Percentiles rank a stretch among this genome's conserved stretches.
Evolutionary conservation across 2,888 invertebrate species (phyloP).

Genomic region (Saturnia japonica): DNA sequence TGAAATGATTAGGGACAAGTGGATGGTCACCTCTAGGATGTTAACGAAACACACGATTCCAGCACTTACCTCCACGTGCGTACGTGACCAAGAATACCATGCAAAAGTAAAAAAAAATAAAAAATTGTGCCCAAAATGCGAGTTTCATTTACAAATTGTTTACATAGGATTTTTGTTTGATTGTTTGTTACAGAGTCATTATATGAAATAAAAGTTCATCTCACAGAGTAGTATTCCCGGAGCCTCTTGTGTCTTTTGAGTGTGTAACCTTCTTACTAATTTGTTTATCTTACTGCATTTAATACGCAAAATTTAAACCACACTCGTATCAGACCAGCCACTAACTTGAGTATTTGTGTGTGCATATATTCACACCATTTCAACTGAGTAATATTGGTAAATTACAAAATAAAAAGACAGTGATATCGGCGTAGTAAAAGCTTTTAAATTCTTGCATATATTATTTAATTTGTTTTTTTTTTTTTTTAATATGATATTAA

Average conservation of each 20-base stretch:
- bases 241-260: not conserved
- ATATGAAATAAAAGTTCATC: not conserved
- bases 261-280: not conserved
- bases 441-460: not conserved
- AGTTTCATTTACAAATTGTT: slow-evolving; percentile 10
- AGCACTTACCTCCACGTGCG: slow-evolving; percentile 33
- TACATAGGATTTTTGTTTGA: not conserved
- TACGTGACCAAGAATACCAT: slow-evolving; percentile 46
- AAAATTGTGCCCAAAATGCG: slow-evolving; percentile 9
- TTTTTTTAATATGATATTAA: too few species aligned
- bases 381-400: not conserved
- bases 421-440: not conserved
- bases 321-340: not conserved
- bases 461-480: not conserved
- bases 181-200: not conserved
- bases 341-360: not conserved
- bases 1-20: slow-evolving; percentile 19
- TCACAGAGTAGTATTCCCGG: not conserved
- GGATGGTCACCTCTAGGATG: slow-evolving; percentile 31
- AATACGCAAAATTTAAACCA: not conserved
- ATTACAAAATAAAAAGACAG: not conserved
- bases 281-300: not conserved
- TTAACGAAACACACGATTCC: slow-evolving; percentile 33
- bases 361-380: too few species aligned
- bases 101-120: not conserved